Evolutionary conservation across 23 tunicate species (phyloP).

Genomic region (Halocynthia roretzi): DNA sequence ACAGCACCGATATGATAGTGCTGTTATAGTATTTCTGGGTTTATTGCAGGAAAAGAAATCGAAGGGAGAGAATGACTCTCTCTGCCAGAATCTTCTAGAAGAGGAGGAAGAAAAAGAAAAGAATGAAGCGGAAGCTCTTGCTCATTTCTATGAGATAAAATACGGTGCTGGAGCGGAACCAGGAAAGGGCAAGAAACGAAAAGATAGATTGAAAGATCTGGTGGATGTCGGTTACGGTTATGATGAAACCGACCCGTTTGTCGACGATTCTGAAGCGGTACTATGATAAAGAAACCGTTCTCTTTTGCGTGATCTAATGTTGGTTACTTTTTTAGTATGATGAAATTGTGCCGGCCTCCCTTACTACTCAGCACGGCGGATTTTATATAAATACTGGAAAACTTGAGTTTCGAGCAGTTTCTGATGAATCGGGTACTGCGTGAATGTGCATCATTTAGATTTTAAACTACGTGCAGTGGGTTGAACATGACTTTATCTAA

Average conservation of each 20-base stretch:
- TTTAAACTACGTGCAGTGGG: not conserved
- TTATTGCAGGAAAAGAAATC: slow-evolving; percentile 14
- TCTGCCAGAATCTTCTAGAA: slow-evolving; percentile 16
- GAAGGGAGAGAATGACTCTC: slow-evolving; percentile 16
- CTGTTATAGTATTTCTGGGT: too few relatives aligned
- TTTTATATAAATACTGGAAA: slow-evolving; percentile 88
- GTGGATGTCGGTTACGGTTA: slow-evolving; percentile 87
- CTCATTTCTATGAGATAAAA: slow-evolving; percentile 62
- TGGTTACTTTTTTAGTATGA: slow-evolving; percentile 51
- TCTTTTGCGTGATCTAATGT: too few relatives aligned
- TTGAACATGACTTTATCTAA: not conserved
- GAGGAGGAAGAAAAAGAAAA: slow-evolving; percentile 31
- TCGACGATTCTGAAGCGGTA: slow-evolving; percentile 90
- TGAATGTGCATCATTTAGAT: not conserved
- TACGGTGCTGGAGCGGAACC: slow-evolving; percentile 39
- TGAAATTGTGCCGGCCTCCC: slow-evolving; percentile 75
- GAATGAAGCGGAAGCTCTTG: slow-evolving; percentile 56
- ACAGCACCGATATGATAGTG: too few relatives aligned
- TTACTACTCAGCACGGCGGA: slow-evolving; percentile 88
- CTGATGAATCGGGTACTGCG: slow-evolving; percentile 35
- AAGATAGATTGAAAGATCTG: slow-evolving; percentile 45
- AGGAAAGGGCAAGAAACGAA: slow-evolving; percentile 18
- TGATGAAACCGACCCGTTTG: slow-evolving; percentile 95
- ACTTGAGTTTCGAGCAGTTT: slow-evolving; percentile 71
- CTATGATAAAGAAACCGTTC: not conserved